Conservation (phyloP, 2,888 invertebrate genomes). For the Halictus ligatus region DNA sequence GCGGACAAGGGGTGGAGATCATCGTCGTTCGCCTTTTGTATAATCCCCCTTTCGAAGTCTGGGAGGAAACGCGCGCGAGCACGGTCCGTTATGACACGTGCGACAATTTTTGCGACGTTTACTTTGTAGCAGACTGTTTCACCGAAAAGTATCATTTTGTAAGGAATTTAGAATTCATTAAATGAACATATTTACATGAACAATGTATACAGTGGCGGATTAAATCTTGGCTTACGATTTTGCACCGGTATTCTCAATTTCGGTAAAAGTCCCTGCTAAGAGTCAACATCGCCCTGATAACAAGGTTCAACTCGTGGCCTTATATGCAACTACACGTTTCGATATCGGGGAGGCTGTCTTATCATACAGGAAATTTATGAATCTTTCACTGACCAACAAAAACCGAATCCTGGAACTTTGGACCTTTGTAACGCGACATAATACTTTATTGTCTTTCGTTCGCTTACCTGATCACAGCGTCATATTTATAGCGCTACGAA, state of each 20-base stretch:
- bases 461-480: neutral
- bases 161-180: too few species aligned
- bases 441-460: neutral
- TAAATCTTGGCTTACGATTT: too few species aligned
- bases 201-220: too few species aligned
- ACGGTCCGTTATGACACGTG: neutral
- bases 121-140: neutral
- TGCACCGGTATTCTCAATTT: too few species aligned
- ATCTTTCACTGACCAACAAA: neutral
- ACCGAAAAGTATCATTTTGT: neutral
- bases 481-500: neutral
- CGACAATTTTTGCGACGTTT: neutral
- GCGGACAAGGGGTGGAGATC: neutral
- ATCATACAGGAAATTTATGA: neutral
- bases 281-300: too few species aligned
- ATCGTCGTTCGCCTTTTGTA: constrained; percentile 12
- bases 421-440: neutral
- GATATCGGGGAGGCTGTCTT: too few species aligned
- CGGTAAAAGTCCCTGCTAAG: too few species aligned
- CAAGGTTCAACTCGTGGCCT: too few species aligned
- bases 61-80: neutral
- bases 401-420: neutral
- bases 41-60: neutral
- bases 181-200: too few species aligned
- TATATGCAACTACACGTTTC: too few species aligned